Percentiles rank a stretch among this genome's conserved stretches.
These are phyloP conservation scores for Pentalonia nigronervosa DNA, from an alignment of 1,140 invertebrate species.

Conservation along the genomic window DNA sequence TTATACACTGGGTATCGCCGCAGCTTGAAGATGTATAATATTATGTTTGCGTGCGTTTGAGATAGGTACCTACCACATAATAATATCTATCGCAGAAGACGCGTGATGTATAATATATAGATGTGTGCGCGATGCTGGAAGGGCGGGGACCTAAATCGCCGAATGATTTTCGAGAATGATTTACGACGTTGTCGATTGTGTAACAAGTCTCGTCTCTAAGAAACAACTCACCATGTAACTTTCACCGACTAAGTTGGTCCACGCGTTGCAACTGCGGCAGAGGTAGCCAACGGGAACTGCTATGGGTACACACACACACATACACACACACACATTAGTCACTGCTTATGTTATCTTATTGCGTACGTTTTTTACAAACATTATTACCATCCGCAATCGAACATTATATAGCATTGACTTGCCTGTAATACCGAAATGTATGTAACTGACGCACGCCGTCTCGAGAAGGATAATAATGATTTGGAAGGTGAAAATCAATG, in stretches of 20 bases:
- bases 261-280: not conserved
- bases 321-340: not conserved
- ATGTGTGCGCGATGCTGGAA: not conserved
- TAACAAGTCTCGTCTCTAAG: constrained; percentile 41
- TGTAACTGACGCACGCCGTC: not conserved
- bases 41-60: not conserved
- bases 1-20: not conserved
- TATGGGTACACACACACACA: not conserved
- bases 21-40: not conserved
- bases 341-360: not conserved
- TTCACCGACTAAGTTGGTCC: constrained; percentile 37
- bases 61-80: not conserved
- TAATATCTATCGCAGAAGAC: not conserved
- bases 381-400: not conserved
- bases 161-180: constrained; percentile 22
- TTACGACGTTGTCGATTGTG: constrained; percentile 26
- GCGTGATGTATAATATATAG: not conserved
- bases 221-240: not conserved
- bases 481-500: not conserved
- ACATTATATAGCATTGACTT: constrained; percentile 14
- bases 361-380: not conserved
- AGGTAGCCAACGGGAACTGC: constrained; percentile 35
- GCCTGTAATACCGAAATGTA: not conserved
- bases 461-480: not conserved
- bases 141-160: not conserved